Percentiles rank a stretch among this genome's conserved stretches.
Conservation (phyloP, 1,140 invertebrate genomes). For the Aphelenchoides avenae region DNA sequence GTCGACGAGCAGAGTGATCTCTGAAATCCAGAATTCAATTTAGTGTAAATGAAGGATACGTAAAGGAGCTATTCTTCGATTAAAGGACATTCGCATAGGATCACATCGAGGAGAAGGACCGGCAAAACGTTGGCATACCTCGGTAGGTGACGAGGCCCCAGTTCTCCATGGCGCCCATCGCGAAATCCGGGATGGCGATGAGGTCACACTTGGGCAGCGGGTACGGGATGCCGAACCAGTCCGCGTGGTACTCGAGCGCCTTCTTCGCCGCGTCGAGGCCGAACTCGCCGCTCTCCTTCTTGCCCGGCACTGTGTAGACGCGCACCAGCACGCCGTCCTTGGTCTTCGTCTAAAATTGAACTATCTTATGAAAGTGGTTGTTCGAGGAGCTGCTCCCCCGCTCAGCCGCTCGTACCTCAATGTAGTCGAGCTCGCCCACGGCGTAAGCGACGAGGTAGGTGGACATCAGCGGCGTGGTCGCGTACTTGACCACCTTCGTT, state of each 20-base stretch:
- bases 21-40: conserved; percentile 60
- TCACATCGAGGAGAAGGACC: too few relatives aligned
- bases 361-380: too few relatives aligned
- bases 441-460: conserved; percentile 63
- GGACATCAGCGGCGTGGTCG: conserved; percentile 61
- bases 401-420: conserved; percentile 43
- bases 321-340: conserved; percentile 62
- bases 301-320: conserved; percentile 75
- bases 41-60: too few relatives aligned
- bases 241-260: conserved; percentile 76
- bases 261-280: conserved; percentile 72
- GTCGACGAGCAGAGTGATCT: conserved; percentile 73
- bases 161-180: conserved; percentile 70
- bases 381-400: too few relatives aligned
- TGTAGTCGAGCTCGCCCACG: conserved; percentile 62
- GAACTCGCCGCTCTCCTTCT: conserved; percentile 74
- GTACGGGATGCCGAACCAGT: conserved; percentile 78
- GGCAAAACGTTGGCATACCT: too few relatives aligned
- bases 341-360: conserved; percentile 50
- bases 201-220: conserved; percentile 65
- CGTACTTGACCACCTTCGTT: conserved; percentile 61
- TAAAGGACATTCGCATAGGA: too few relatives aligned
- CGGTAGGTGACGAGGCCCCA: conserved; percentile 88
- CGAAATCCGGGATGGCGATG: conserved; percentile 56
- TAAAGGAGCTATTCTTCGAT: too few relatives aligned